Evolutionary conservation across 2,113 vertebrate genomes (phyloP), one percentile per base, ranked within the genome.

Genomic region (Urocynchramus pylzowi): DNA sequence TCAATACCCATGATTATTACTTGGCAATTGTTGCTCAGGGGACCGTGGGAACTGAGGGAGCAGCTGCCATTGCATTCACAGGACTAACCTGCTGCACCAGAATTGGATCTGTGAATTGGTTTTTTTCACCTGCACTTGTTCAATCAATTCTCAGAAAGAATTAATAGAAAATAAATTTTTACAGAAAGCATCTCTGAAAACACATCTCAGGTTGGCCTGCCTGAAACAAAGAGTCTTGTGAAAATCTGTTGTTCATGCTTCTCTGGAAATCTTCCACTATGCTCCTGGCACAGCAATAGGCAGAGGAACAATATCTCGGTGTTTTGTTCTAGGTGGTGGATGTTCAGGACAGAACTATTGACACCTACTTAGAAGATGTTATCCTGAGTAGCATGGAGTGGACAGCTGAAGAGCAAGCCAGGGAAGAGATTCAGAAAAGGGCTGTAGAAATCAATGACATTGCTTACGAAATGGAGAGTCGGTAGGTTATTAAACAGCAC

Each of bases 291-390:
- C 19, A 69, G 61, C 70, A 88, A 19, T 4, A 87, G 57, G 68
- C 39, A 74, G 44, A 54, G 28, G 73, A 94, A 35, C 63, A 54
- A 5, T 11, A 12, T 23, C 53, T 87, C 75, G 33, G 33, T 87
- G 67, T 56, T 83, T 86, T 87, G 31, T 93, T 89, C 44, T 90
- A 99, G 99, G 98, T 99, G 91, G 97, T 99, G 87, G 98, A 98
- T 93, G 97, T 99, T 81, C 98, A 99, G 87, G 98, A 99, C 95
- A 98, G 98, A 70, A 99, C 98, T 11, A 96, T 99, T n/a, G 98
- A 99, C 87, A 98, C 99, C 69, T 99, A 99, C 83, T 97, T 99
- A 74, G 99, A 99, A 96, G 99, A 99, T 73, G 71, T 99, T 69
- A 98, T 99, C 84, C 84, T 99, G 82, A 97, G 71, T 4, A 98